Conservation (phyloP, 2,113 vertebrate species). For the Alouatta palliata region DNA sequence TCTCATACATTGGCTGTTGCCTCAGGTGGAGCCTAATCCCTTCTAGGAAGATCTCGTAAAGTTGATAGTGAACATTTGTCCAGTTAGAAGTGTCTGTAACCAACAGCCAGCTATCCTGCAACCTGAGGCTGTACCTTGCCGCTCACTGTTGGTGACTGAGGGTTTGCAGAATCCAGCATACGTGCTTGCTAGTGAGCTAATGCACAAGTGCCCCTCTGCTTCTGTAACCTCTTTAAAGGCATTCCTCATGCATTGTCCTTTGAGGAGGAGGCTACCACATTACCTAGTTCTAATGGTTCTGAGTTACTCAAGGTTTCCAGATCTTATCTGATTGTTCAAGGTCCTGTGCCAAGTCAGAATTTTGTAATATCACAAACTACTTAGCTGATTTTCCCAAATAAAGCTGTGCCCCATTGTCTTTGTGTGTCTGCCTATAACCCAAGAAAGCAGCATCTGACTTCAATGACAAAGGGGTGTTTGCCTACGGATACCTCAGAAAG, state of each 20-base stretch:
- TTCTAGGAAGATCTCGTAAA: background rate
- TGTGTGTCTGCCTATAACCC: background rate
- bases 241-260: background rate
- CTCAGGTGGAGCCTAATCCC: background rate
- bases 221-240: background rate
- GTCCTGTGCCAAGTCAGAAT: constrained; percentile 1
- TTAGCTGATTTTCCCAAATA: constrained; percentile 53
- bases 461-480: background rate
- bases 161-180: background rate
- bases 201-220: background rate
- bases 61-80: background rate
- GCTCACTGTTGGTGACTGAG: background rate
- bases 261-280: background rate
- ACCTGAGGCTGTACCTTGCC: background rate
- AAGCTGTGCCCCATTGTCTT: background rate
- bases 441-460: background rate
- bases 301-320: background rate
- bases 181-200: background rate
- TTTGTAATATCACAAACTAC: background rate
- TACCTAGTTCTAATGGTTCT: background rate
- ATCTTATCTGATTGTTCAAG: background rate
- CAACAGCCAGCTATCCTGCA: background rate
- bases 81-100: background rate
- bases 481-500: background rate
- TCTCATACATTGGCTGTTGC: background rate